Evolutionary conservation across 2,113 vertebrate genomes (phyloP), one percentile per base, ranked within the genome.

Genomic region (Lathamus discolor): DNA sequence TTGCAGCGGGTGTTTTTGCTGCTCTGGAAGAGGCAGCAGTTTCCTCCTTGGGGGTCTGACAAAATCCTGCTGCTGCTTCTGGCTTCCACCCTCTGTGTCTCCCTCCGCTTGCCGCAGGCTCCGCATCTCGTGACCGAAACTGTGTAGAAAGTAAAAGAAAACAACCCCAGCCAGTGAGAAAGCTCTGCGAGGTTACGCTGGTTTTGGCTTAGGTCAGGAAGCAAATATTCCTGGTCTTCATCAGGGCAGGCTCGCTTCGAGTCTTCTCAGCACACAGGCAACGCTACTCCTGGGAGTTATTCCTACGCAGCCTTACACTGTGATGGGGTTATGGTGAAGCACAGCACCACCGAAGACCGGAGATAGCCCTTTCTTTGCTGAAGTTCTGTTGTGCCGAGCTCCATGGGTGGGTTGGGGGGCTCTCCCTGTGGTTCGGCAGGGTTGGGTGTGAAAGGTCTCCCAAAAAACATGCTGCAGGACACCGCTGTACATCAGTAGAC

Each of bases 101-200:
- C 64, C 24, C 31, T 83, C 57, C 1, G 3, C 35, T 72, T 49
- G 51, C 57, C 0, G 1, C 52, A 25, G 79, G 49, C 43, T 95
- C 72, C 0, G 0, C 2, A 3, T 41, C 28, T 48, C 19, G 20
- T 19, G 33, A 19, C 37, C 51, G 43, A 13, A 27, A 92, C 33
- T 27, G 72, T 76, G 39, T 29, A 51, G 75, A 67, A 86, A 69
- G 48, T 51, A 4, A 59, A 79, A 63, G 52, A 52, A 43, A 39
- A 27, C n/a, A 61, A 33, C 37, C 2, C 59, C 51, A 57, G 83
- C 57, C 48, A 35, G 20, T 2, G 10, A 81, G 80, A 74, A 67
- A 54, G 10, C 0, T 2, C 28, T n/a, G 37, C 1, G 10, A 72
- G 25, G 31, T 67, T 85, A n/a, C 0, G 0, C 51, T 64, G 63